phyloP scores from a whole-genome alignment of 2,797 vertebrate genomes.

The Chelidonichthys spinosus region DNA sequence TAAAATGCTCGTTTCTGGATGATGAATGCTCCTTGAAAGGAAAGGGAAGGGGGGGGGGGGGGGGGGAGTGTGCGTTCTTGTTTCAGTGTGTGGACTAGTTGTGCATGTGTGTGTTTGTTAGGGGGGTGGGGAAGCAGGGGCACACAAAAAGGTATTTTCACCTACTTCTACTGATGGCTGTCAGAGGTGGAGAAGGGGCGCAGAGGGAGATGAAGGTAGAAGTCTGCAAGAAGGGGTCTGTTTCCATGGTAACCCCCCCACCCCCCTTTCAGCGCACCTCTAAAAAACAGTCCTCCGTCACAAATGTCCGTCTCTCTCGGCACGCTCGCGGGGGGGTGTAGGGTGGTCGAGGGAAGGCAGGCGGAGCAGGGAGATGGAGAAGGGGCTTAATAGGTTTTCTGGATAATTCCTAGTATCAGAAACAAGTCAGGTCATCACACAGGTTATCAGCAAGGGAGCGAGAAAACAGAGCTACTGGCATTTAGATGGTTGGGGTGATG shows the following conservation, averaged over 20 bases:
- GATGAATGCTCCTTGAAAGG: slow-evolving; percentile 40
- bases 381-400: slow-evolving; percentile 92
- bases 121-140: background rate
- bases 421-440: slow-evolving; percentile 89
- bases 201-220: slow-evolving; percentile 53
- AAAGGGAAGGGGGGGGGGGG: background rate
- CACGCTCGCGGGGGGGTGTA: slow-evolving; percentile 31
- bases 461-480: slow-evolving; percentile 60
- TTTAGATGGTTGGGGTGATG: slow-evolving; percentile 35
- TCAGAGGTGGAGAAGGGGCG: slow-evolving; percentile 58
- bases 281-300: slow-evolving; percentile 85
- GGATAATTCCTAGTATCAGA: slow-evolving; percentile 98
- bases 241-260: slow-evolving; percentile 75
- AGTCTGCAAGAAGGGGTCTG: slow-evolving; percentile 71
- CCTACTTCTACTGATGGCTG: slow-evolving; percentile 63
- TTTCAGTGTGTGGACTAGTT: slow-evolving; percentile 43
- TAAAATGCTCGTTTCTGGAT: slow-evolving; percentile 51
- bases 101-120: slow-evolving; percentile 29
- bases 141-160: slow-evolving; percentile 50
- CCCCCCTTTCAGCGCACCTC: slow-evolving; percentile 47
- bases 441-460: slow-evolving; percentile 73
- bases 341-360: slow-evolving; percentile 59
- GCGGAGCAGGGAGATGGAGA: slow-evolving; percentile 69
- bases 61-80: slow-evolving; percentile 21
- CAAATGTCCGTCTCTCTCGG: slow-evolving; percentile 79